These are phyloP conservation scores for Solenopsis fugax DNA, from an alignment of 1,140 invertebrate species.

Conservation along the genomic window DNA sequence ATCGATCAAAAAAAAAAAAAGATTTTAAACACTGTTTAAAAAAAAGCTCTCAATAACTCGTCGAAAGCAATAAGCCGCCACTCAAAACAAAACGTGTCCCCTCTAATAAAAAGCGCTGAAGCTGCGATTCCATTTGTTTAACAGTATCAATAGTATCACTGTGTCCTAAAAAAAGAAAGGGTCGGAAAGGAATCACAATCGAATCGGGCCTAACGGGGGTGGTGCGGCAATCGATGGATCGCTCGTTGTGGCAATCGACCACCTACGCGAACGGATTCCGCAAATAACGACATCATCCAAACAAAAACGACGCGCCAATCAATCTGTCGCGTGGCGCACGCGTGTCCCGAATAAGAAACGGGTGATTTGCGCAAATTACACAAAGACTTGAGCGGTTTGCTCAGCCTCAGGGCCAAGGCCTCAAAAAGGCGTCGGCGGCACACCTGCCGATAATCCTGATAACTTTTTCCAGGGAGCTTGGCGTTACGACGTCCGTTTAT, in stretches of 20 bases:
- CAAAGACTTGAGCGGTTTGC: constrained; percentile 20
- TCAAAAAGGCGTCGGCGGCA: neutral
- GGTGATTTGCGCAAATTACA: constrained; percentile 77
- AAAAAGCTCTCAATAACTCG: neutral
- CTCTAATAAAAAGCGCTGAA: constrained; percentile 3
- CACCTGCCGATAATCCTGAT: constrained; percentile 43
- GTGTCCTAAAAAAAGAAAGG: constrained; percentile 14
- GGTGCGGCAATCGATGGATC: constrained; percentile 7
- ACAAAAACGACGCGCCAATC: constrained; percentile 74
- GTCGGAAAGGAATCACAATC: neutral
- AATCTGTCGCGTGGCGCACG: constrained; percentile 65
- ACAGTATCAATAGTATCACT: constrained; percentile 2
- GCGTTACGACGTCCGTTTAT: neutral
- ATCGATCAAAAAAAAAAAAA: neutral
- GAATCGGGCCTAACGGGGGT: neutral
- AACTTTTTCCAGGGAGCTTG: constrained; percentile 15
- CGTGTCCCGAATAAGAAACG: constrained; percentile 79
- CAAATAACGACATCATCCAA: constrained; percentile 75
- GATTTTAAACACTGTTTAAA: neutral
- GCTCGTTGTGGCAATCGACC: constrained; percentile 59
- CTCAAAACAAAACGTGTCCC: constrained; percentile 9
- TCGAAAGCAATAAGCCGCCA: neutral
- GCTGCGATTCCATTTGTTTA: constrained; percentile 26
- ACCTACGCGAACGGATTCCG: constrained; percentile 75
- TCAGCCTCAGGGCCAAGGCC: neutral